Evolutionary conservation across 2,113 vertebrate genomes (phyloP), one percentile per base, ranked within the genome.

Genomic region (Sinocyclocheilus anshuiensis): DNA sequence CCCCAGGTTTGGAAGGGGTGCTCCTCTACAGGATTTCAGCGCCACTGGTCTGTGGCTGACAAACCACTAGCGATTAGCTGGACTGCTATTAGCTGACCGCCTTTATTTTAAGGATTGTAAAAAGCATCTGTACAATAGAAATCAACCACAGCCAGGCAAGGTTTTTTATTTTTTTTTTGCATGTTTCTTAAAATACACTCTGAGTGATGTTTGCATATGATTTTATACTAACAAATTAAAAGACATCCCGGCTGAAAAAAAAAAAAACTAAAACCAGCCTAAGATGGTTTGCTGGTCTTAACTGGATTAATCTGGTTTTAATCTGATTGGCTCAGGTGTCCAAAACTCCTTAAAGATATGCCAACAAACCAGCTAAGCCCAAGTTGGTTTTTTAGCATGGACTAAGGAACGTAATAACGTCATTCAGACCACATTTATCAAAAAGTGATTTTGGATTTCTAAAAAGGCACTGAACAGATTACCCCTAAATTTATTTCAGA

Each of bases 21-120:
- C 59, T 80, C 48, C 84, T 20, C 22, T 45, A 24, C 4, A 0
- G 20, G 12, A 78, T 53, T 78, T 18, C 24, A 53, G 33, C 33
- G 36, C 12, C 45, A 71, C 75, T 48, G 12, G 18, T 77, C 83
- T 77, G 83, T 63, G 74, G 72, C 85, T 75, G 85, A 82, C 72
- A 83, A 83, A 83, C 80, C 53, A 55, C 81, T 26, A 61, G 65
- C 29, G 4, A 75, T 57, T 77, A 72, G 80, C 65, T 74, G 22
- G n/a, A 15, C 39, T 75, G 69, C 57, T 45, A 83, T 71, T 71
- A 80, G 59, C 55, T 75, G 75, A 75, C 75, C 71, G 36, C 22
- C 5, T 86, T 63, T 75, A 55, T 75, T 81, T 84, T 22, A 53
- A 72, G 22, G 53, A 63, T 63, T 57, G 26, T 72, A 26, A 79